Conservation (phyloP, 2,888 invertebrate species). For the Meghimatium bilineatum region DNA sequence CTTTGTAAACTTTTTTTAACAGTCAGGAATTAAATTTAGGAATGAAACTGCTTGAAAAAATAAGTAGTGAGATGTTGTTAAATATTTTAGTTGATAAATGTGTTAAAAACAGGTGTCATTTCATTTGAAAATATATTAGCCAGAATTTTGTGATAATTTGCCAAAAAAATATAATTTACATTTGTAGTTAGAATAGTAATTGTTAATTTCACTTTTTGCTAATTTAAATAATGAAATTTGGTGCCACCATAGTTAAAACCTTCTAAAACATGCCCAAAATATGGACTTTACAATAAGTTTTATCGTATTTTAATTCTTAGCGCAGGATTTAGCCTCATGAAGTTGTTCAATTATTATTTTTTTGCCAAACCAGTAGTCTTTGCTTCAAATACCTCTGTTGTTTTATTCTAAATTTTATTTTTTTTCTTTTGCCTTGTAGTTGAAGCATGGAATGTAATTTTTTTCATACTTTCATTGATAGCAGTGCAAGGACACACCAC, state of each 20-base stretch:
- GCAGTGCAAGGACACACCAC: background rate
- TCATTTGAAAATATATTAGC: background rate
- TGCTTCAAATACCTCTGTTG: constrained; percentile 49
- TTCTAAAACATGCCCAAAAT: constrained; percentile 26
- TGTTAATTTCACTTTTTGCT: background rate
- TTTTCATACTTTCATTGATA: constrained; percentile 25
- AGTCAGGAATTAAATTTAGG: background rate
- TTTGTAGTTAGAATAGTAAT: background rate
- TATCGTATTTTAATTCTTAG: background rate
- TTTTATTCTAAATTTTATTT: constrained; percentile 6
- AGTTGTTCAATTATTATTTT: constrained; percentile 38
- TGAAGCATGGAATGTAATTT: constrained; percentile 36
- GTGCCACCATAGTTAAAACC: constrained; percentile 30
- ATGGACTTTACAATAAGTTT: background rate
- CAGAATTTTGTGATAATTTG: constrained; percentile 22
- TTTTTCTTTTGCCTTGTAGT: constrained; percentile 40
- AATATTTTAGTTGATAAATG: constrained; percentile 6
- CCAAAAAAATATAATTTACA: background rate
- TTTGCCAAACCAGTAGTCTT: constrained; percentile 51
- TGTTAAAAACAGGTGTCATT: background rate
- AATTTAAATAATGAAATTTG: background rate
- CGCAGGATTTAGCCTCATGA: constrained; percentile 21
- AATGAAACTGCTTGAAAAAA: background rate
- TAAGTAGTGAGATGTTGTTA: background rate
- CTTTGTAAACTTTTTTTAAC: background rate